Base-by-base conservation (phyloP, 2,797 vertebrate genomes). In the Cirrhinus mrigala region DNA sequence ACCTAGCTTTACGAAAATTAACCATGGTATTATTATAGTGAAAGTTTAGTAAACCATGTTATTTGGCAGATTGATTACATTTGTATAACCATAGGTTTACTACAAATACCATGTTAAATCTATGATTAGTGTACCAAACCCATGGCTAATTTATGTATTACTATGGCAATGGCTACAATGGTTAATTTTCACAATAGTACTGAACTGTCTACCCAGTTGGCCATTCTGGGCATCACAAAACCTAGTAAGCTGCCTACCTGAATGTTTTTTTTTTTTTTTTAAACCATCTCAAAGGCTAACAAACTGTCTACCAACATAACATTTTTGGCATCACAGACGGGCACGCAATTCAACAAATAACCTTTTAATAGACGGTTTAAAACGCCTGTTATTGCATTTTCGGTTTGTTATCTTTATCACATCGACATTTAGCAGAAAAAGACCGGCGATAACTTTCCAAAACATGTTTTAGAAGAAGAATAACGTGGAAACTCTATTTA, bases 251-350 rank as follows among this genome's bases (percentile, higher is more conserved):
- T 7, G 50, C 9, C 33, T 6, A 69, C 9, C 1, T 8, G 24
- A n/a, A 27, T 52, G 11, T 18, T 1, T 54, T 54, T 33, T 56
- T 37, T 33, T n/a, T n/a, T n/a, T n/a, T n/a, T n/a, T n/a, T n/a
- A n/a, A 22, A 29, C 10, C 16, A 56, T 71, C 52, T 50, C 37
- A 84, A 83, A 87, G 70, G 33, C 22, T 48, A 58, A n/a, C 40
- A 71, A 33, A 18, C 54, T 8, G n/a, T 73, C 22, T 4, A 73
- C 12, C n/a, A 27, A 48, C 22, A 16, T 46, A 24, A 46, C 18
- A 22, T 24, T 46, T n/a, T 22, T 71, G 1, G 6, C 40, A 70
- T 70, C 40, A 70, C 3, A 44, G 22, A 1, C 1, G 2, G 6
- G 40, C 69, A 73, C 14, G 70, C 3, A 3, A 27, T 48, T 71